Evolutionary conservation across 2,888 invertebrate species (phyloP), one percentile per base, ranked within the genome.

Genomic region (Agrotis puta): DNA sequence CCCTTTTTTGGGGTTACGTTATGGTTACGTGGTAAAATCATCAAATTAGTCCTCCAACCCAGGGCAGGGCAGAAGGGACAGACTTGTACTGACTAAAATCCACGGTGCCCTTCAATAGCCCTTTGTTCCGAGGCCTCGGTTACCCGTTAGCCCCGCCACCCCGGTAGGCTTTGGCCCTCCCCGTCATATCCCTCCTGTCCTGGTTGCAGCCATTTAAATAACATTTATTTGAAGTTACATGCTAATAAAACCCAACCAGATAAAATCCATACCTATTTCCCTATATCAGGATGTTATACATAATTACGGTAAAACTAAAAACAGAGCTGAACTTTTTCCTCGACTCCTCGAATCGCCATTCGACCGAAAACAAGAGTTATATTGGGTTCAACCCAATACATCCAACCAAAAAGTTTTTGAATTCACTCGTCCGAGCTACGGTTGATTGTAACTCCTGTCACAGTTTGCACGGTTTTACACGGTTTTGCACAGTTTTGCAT

Each of bases 371-470:
- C 70, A 27, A 56, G 51, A 76, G 77, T 64, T 57, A 67, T 77
- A 76, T 71, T 81, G 61, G 66, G 39, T 39, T 71, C 67, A 53
- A 18, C 64, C 27, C 57, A 71, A 67, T 67, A 66, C 56, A 77
- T 77, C 48, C 64, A 14, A n/a, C 5, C 48, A 39, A 39, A 22
- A 70, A 78, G 58, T 81, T 81, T 82, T 81, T 57, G 45, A 61
- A 71, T 65, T 27, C 20, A 53, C 56, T 56, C 39, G 61, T n/a
- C 33, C 22, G 5, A 53, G 45, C 62, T 77, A 71, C 61, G 43
- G 22, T 77, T 71, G 81, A 79, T 66, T 79, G 67, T 66, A 67
- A 66, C 69, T 54, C 48, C 20, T 63, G 56, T 72, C 43, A 53
- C 65, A 58, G 53, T 57, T 57, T 68, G 50, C 61, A 22, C 48